A percentile compares a stretch with the other conserved stretches of the same genome.
Conservation (phyloP, 2,797 vertebrate genomes). For the Limnodromus scolopaceus region DNA sequence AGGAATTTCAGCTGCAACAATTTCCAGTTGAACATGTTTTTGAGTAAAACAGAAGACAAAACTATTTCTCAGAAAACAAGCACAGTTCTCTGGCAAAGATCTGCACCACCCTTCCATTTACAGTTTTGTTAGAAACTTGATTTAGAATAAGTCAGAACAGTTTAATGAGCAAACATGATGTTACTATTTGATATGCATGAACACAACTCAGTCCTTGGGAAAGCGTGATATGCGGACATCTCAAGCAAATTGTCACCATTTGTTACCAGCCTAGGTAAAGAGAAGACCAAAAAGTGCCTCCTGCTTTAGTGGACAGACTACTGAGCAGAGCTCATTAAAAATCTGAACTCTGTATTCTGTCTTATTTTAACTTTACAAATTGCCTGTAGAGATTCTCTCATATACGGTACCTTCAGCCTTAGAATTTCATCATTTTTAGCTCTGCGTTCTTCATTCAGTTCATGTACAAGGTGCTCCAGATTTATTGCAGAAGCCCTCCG, state of each 20-base stretch:
- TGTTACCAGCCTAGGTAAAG: not conserved
- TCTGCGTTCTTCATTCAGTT: conserved; percentile 88
- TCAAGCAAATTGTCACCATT: not conserved
- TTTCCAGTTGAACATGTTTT: not conserved
- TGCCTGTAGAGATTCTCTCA: not conserved
- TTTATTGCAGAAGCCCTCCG: conserved; percentile 86
- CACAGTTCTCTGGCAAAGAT: not conserved
- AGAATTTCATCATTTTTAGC: conserved; percentile 92
- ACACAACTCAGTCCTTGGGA: not conserved
- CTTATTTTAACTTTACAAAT: not conserved
- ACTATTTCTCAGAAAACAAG: not conserved
- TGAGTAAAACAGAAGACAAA: not conserved
- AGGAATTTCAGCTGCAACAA: too few species aligned
- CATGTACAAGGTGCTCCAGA: conserved; percentile 87
- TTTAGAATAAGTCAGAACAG: not conserved
- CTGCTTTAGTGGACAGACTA: not conserved
- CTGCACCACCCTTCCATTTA: not conserved
- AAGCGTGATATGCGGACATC: not conserved
- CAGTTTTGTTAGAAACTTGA: not conserved
- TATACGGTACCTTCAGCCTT: conserved; percentile 85
- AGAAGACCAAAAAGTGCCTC: not conserved
- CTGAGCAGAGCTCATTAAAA: not conserved
- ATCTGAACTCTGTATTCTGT: not conserved
- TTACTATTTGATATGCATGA: not conserved
- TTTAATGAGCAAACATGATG: not conserved